Conservation (phyloP, 2,888 invertebrate species). For the Anthoptus insignis region DNA sequence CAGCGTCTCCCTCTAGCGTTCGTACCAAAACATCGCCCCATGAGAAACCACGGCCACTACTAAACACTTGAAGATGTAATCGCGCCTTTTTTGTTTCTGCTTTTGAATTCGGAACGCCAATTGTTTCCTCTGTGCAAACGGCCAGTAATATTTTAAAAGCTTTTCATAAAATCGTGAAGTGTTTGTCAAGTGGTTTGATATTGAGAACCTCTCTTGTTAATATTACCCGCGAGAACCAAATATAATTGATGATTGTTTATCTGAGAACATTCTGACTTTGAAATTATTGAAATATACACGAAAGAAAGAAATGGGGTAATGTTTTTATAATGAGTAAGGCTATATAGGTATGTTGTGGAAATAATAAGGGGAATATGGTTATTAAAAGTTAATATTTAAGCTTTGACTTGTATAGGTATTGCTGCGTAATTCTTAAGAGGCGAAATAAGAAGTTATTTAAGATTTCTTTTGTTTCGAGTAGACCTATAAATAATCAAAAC, state of each 20-base stretch:
- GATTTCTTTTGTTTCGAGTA: neutral
- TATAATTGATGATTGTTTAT: conserved; percentile 63
- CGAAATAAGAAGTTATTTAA: neutral
- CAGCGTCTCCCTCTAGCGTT: conserved; percentile 75
- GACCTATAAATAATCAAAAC: no score
- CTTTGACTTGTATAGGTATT: neutral
- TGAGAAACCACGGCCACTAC: conserved; percentile 79
- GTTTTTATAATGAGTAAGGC: conserved; percentile 27
- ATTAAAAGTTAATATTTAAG: conserved; percentile 11
- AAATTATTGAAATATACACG: conserved; percentile 14
- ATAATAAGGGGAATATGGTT: conserved; percentile 26
- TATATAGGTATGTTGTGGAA: neutral
- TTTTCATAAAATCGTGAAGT: conserved; percentile 69
- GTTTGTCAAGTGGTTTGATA: conserved; percentile 75
- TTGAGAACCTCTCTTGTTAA: conserved; percentile 70
- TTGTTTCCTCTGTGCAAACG: conserved; percentile 71
- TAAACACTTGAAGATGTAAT: conserved; percentile 81
- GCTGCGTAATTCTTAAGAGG: no score
- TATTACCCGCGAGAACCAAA: conserved; percentile 58
- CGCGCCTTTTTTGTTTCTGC: conserved; percentile 82
- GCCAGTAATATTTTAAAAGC: conserved; percentile 67
- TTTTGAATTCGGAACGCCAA: conserved; percentile 63
- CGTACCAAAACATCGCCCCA: conserved; percentile 84
- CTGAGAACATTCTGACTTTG: conserved; percentile 51
- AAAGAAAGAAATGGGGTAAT: conserved; percentile 31